Evolutionary conservation across 2,888 invertebrate species (phyloP), one percentile per base, ranked within the genome.

Genomic region (Zootermopsis nevadensis): DNA sequence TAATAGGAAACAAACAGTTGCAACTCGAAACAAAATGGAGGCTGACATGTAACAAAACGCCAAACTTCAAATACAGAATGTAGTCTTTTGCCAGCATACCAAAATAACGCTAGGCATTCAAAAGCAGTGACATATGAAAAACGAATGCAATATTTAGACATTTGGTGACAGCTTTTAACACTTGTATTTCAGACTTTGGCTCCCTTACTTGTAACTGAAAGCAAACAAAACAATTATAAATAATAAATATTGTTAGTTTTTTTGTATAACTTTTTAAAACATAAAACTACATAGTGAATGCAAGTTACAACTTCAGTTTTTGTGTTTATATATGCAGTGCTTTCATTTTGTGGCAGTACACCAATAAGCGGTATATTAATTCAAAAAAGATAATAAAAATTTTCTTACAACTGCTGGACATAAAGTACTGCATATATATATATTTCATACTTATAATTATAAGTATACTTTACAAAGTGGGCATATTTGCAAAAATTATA

Each of bases 1-100:
- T 42, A 27, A 76, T 42, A 76, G 10, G 27, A 72, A 6, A n/a
- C 6, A 60, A 60, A 60, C 60, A 60, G 60, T 27, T 60, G 15
- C n/a, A 12, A n/a, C 0, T n/a, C 8, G 53, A 53, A 6, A n/a
- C 6, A n/a, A 27, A 27, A 60, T 27, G 60, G n/a, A 10, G n/a
- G 60, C 60, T n/a, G 4, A 60, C 27, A 60, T 27, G 60, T 60
- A 60, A 60, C 60, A 60, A n/a, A 27, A 60, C n/a, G 60, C 60
- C 48, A 48, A 48, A 48, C 24, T 24, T 33, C 22, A 31, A 35
- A 72, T 31, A 24, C 30, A 72, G 24, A 72, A 72, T 31, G n/a
- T 76, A 38, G 24, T 60, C 60, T 76, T 42, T 76, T 76, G 38
- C 24, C n/a, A 74, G 74, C 38, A 76, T 76, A 76, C 76, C 76